These are phyloP conservation scores for Drepana falcataria DNA, from an alignment of 2,888 invertebrate species.

Conservation along the genomic window DNA sequence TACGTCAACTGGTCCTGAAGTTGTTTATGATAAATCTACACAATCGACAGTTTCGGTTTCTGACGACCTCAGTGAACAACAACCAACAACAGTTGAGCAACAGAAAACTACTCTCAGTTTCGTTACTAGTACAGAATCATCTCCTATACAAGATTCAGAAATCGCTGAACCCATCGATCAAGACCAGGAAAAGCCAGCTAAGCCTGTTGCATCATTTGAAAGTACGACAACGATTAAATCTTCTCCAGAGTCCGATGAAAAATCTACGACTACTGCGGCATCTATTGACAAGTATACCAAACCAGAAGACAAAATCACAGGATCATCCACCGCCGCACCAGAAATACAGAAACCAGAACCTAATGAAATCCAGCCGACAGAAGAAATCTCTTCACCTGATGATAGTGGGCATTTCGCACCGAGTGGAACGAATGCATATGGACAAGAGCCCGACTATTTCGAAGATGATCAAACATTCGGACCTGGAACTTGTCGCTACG, in stretches of 20 bases:
- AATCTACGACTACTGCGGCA: constrained; percentile 24
- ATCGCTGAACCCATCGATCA: constrained; percentile 8
- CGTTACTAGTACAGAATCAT: constrained; percentile 4
- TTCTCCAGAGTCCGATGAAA: constrained; percentile 19
- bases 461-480: constrained; percentile 90
- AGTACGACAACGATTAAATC: constrained; percentile 14
- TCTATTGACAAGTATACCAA: constrained; percentile 35
- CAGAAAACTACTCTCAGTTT: constrained; percentile 7
- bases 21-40: constrained; percentile 7
- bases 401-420: constrained; percentile 55
- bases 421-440: constrained; percentile 62
- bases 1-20: constrained; percentile 7
- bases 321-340: constrained; percentile 27
- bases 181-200: constrained; percentile 19
- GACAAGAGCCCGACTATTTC: constrained; percentile 83
- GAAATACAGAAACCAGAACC: constrained; percentile 49
- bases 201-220: constrained; percentile 11
- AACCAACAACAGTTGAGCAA: constrained; percentile 6
- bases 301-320: constrained; percentile 37
- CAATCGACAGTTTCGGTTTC: background rate
- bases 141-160: constrained; percentile 13
- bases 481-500: constrained; percentile 94
- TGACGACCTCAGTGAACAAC: constrained; percentile 2
- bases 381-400: constrained; percentile 50
- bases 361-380: constrained; percentile 46